Evolutionary conservation across 2,888 invertebrate species (phyloP).

Genomic region (Griposia aprilina): DNA sequence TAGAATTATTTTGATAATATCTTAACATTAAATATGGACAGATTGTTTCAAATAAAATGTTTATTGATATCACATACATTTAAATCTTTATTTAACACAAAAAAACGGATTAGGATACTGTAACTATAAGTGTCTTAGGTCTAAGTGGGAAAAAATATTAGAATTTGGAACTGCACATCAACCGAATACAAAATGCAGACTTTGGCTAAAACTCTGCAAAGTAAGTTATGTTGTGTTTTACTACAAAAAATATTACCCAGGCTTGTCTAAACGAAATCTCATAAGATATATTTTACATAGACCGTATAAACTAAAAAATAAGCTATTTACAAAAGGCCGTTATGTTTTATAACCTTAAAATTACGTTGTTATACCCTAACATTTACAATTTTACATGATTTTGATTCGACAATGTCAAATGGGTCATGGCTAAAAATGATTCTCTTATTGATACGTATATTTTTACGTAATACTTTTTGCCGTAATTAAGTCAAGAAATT

Average conservation of each 20-base stretch:
- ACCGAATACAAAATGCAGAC: slow-evolving; percentile 43
- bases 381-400: slow-evolving; percentile 86
- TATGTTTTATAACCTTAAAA: slow-evolving; percentile 73
- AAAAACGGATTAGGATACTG: slow-evolving; percentile 65
- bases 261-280: slow-evolving; percentile 55
- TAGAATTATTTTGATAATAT: slow-evolving; percentile 69
- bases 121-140: slow-evolving; percentile 55
- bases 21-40: slow-evolving; percentile 79
- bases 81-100: slow-evolving; percentile 72
- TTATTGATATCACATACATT: slow-evolving; percentile 82
- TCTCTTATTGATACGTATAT: slow-evolving; percentile 55
- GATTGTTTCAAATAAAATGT: slow-evolving; percentile 83
- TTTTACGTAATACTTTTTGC: slow-evolving; percentile 61
- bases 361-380: slow-evolving; percentile 79
- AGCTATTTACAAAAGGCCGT: slow-evolving; percentile 88
- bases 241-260: slow-evolving; percentile 35
- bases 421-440: slow-evolving; percentile 64
- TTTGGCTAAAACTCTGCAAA: slow-evolving; percentile 46
- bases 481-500: slow-evolving; percentile 48
- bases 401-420: slow-evolving; percentile 70
- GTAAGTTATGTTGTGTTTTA: slow-evolving; percentile 23
- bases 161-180: slow-evolving; percentile 41
- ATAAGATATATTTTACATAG: slow-evolving; percentile 66
- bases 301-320: slow-evolving; percentile 76
- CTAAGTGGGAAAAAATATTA: slow-evolving; percentile 55